phyloP scores from a whole-genome alignment of 2,113 vertebrate species.

The Phoenicopterus ruber region DNA sequence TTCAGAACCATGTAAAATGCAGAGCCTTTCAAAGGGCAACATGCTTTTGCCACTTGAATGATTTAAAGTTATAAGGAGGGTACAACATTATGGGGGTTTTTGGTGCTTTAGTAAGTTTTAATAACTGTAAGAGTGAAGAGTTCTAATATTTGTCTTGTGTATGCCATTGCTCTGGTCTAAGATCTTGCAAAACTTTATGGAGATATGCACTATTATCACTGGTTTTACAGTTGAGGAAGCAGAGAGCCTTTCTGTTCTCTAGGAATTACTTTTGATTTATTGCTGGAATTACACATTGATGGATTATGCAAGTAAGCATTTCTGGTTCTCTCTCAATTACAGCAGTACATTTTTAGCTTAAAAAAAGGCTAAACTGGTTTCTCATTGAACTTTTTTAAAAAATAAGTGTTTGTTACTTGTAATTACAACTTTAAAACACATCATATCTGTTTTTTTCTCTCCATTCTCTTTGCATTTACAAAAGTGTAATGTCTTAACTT shows the following conservation, averaged over 20 bases:
- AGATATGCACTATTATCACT: neutral
- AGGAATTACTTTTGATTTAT: neutral
- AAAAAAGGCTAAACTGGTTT: neutral
- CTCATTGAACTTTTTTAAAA: neutral
- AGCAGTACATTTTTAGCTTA: neutral
- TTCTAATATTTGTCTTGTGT: neutral
- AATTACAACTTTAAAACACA: neutral
- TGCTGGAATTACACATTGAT: neutral
- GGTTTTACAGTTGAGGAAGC: neutral
- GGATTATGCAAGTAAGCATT: neutral
- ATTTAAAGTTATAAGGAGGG: neutral
- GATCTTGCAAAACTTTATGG: neutral
- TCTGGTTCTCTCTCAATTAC: neutral
- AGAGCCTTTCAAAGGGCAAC: neutral
- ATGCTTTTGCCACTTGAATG: neutral
- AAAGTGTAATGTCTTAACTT: neutral
- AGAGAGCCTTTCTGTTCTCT: neutral
- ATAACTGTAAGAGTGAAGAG: neutral
- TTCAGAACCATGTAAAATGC: neutral
- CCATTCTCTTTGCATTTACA: neutral
- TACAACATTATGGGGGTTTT: neutral
- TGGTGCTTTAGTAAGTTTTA: neutral
- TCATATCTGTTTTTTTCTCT: neutral
- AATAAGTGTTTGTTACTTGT: neutral
- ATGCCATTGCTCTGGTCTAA: neutral